A percentile compares a stretch with the other conserved stretches of the same genome.
These are phyloP conservation scores for Automeris io DNA, from an alignment of 2,888 invertebrate species.

Conservation along the genomic window DNA sequence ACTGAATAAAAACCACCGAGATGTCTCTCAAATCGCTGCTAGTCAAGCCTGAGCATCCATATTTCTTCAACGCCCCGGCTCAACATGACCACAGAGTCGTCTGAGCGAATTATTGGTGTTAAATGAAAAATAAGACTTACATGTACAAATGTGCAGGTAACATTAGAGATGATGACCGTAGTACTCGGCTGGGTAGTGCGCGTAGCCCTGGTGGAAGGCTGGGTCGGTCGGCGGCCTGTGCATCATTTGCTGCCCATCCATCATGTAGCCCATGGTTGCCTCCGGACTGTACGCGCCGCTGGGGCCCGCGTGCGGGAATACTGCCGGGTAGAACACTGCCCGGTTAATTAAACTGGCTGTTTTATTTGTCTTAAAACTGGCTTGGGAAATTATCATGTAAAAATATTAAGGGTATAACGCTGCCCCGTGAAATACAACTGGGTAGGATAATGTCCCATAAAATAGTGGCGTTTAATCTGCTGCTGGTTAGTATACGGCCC, in stretches of 20 bases:
- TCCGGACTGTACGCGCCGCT: conserved; percentile 98
- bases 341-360: conserved; percentile 65
- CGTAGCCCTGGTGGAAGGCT: conserved; percentile 95
- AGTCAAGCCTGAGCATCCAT: no score
- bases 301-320: conserved; percentile 96
- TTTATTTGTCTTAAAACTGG: conserved; percentile 1
- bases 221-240: conserved; percentile 96
- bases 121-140: conserved; percentile 43
- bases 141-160: conserved; percentile 58
- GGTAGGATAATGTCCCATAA: no score
- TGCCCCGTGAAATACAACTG: no score
- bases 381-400: no score
- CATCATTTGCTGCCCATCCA: conserved; percentile 98
- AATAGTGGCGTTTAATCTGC: no score
- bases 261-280: conserved; percentile 97
- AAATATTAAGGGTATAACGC: no score
- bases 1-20: no score
- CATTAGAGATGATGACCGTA: conserved; percentile 95
- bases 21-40: no score
- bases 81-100: no score
- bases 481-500: no score
- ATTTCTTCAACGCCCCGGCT: no score
- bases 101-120: no score
- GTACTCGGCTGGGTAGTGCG: conserved; percentile 93
- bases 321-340: conserved; percentile 79